Evolutionary conservation across 2,888 invertebrate genomes (phyloP).

Genomic region (Limenitis camilla): DNA sequence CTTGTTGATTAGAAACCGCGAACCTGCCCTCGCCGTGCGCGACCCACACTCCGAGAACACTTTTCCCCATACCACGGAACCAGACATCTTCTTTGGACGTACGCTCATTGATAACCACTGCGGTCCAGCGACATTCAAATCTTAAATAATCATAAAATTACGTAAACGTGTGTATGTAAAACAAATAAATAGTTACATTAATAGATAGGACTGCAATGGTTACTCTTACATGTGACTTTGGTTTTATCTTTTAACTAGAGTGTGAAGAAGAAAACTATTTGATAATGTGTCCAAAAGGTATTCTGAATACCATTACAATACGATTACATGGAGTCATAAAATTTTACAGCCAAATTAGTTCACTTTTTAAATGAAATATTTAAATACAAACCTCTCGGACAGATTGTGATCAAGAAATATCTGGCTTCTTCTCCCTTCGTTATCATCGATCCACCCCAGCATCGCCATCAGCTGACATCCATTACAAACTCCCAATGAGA

Average conservation of each 20-base stretch:
- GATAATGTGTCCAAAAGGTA: too few relatives aligned
- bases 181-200: too few relatives aligned
- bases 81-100: conserved; percentile 81
- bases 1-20: conserved; percentile 65
- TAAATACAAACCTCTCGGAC: conserved; percentile 84
- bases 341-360: too few relatives aligned
- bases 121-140: conserved; percentile 83
- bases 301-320: too few relatives aligned
- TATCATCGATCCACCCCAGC: conserved; percentile 89
- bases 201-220: too few relatives aligned
- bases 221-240: too few relatives aligned
- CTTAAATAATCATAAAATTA: conserved; percentile 28
- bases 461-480: conserved; percentile 97
- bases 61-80: conserved; percentile 90
- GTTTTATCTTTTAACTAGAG: too few relatives aligned
- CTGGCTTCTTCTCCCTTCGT: conserved; percentile 53
- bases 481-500: conserved; percentile 98
- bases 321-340: too few relatives aligned
- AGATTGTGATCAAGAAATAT: conserved; percentile 87
- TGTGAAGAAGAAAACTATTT: too few relatives aligned
- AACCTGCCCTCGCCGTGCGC: conserved; percentile 97
- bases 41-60: conserved; percentile 95
- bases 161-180: too few relatives aligned
- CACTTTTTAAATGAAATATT: too few relatives aligned
- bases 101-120: conserved; percentile 80